A percentile compares a stretch with the other conserved stretches of the same genome.
phyloP scores from a whole-genome alignment of 1,140 invertebrate genomes.

The Myzus persicae region DNA sequence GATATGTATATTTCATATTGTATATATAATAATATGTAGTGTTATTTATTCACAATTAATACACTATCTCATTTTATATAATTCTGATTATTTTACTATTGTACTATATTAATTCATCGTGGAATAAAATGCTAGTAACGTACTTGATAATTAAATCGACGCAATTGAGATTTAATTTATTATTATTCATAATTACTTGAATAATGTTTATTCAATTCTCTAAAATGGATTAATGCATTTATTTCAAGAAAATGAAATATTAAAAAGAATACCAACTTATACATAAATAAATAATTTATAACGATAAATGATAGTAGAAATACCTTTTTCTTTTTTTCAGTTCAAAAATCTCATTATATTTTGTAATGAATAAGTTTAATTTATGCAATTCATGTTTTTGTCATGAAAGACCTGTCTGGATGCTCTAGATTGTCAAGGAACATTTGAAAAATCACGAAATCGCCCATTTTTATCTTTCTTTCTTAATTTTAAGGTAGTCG shows the following conservation, averaged over 20 bases:
- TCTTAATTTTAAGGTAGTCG: background rate
- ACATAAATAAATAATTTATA: slow-evolving; percentile 25
- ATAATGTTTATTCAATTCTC: background rate
- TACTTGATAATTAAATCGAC: background rate
- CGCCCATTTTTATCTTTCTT: background rate
- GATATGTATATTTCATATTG: background rate
- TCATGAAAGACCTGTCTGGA: background rate
- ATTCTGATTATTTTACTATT: background rate
- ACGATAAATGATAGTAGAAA: background rate
- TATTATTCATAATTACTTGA: background rate
- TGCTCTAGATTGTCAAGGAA: background rate
- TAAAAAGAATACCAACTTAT: background rate
- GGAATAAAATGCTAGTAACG: background rate
- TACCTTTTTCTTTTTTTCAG: background rate
- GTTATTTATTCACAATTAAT: background rate
- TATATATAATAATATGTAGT: no score
- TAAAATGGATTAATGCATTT: background rate
- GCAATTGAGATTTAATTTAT: background rate
- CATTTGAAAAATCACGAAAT: background rate
- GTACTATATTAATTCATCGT: background rate
- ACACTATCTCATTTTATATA: background rate
- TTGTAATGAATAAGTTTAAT: slow-evolving; percentile 18
- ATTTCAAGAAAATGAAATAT: background rate
- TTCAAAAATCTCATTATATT: slow-evolving; percentile 11
- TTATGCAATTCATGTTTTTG: background rate